Base-by-base conservation (phyloP, 2,797 vertebrate species). In the Lates japonicus region DNA sequence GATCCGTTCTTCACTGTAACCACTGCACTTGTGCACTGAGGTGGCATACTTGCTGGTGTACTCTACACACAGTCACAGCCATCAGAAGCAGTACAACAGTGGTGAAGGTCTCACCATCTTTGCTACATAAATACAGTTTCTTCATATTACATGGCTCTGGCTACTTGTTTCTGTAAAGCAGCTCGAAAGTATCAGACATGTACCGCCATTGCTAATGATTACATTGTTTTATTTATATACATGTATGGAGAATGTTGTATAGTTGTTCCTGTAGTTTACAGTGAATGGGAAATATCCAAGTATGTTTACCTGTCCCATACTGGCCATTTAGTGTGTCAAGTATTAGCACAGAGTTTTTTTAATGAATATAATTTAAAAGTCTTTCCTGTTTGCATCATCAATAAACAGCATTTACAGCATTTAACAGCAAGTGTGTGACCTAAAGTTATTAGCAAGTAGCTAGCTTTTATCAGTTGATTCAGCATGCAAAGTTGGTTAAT, bases 1-100 rank as follows among this genome's bases (percentile, higher is more conserved):
- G 61, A 84, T 78, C 61, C 7, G 2, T 14, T 65, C 44, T 42
- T 82, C 33, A 35, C 58, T 29, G 42, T 20, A 54, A 62, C 55
- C 63, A 22, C 25, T 39, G 59, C 46, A 63, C 81, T 61, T 52
- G 42, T 60, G 35, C 49, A 20, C 37, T 14, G 44, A 75, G 44
- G 29, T 66, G 60, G 67, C 61, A 19, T 39, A 58, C 54, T 31
- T n/a, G 20, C 13, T n/a, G 69, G 16, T 31, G 19, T 20, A 54
- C 19, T 51, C n/a, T 20, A 42, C 41, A 55, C 68, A 35, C 42
- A 29, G 52, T 22, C 68, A 35, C 48, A 33, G 52, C 16, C n/a
- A 19, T 66, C 20, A 46, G 14, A 70, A 25, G 12, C 1, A 7
- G 17, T 7, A 33, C 10, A 7, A 20, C 2, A 3, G 62, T 19